Evolutionary conservation across 2,797 vertebrate genomes (phyloP).

Genomic region (Glyptemys insculpta): DNA sequence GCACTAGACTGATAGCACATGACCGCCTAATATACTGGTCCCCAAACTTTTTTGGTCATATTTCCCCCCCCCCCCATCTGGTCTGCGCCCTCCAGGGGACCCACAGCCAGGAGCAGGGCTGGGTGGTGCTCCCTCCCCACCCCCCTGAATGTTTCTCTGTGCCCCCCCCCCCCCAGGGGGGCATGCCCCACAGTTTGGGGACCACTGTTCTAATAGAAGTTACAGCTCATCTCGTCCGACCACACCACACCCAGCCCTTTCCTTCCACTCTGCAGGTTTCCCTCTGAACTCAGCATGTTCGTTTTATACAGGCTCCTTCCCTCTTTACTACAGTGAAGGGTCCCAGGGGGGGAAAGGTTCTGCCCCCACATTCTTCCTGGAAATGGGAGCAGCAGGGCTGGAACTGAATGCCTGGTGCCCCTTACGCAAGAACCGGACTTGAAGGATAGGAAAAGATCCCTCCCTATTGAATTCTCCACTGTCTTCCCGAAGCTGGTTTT

Average conservation of each 20-base stretch:
- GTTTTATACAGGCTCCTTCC: not conserved
- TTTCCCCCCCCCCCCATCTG: no score
- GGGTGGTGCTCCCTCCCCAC: no score
- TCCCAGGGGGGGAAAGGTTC: not conserved
- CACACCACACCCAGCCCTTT: not conserved
- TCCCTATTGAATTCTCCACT: not conserved
- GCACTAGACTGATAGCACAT: not conserved
- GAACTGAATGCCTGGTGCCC: not conserved
- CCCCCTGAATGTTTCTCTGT: no score
- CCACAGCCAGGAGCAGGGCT: no score
- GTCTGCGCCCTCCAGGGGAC: no score
- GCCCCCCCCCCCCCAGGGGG: no score
- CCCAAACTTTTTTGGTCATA: no score
- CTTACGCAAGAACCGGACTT: not conserved
- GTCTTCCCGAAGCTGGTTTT: not conserved
- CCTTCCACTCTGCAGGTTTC: not conserved
- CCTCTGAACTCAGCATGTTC: not conserved
- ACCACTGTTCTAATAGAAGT: not conserved
- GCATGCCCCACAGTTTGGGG: no score
- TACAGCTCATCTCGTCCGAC: not conserved
- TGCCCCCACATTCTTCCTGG: not conserved
- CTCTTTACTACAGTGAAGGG: not conserved
- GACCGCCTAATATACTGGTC: not conserved
- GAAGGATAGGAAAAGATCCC: not conserved
- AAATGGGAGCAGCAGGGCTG: not conserved